Percentiles rank a stretch among this genome's conserved stretches.
These are phyloP conservation scores for Caenorhabditis brenneri DNA, from an alignment of 1,140 invertebrate species.

Conservation along the genomic window DNA sequence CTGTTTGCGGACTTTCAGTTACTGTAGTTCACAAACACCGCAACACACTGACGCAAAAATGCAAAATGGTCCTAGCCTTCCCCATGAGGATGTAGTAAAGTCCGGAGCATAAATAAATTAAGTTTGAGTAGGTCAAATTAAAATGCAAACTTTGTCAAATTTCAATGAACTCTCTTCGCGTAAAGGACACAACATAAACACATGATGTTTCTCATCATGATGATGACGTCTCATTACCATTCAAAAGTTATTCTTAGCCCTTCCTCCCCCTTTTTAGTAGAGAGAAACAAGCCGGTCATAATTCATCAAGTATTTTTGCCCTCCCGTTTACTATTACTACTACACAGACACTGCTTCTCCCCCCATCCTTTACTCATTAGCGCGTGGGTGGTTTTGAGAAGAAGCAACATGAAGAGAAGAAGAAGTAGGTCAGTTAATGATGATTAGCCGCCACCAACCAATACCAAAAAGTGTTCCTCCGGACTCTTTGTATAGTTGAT, in stretches of 20 bases:
- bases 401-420: not conserved
- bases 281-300: not conserved
- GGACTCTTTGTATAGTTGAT: not conserved
- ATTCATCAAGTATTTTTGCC: constrained; percentile 34
- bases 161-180: too few relatives aligned
- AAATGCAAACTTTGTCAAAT: not conserved
- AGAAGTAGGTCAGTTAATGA: not conserved
- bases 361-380: not conserved
- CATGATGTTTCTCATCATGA: not conserved
- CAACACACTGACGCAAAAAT: too few relatives aligned
- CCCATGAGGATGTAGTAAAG: too few relatives aligned
- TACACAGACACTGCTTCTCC: not conserved
- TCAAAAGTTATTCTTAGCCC: constrained; percentile 14
- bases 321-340: not conserved
- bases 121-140: not conserved
- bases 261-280: too few relatives aligned
- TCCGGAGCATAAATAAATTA: too few relatives aligned
- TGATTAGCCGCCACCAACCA: not conserved
- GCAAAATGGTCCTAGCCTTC: too few relatives aligned
- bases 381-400: not conserved
- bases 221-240: not conserved
- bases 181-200: not conserved
- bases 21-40: too few relatives aligned
- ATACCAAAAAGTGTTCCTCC: not conserved
- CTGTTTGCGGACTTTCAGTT: too few relatives aligned